phyloP scores from a whole-genome alignment of 1,140 invertebrate species.

The Drosophila azteca region DNA sequence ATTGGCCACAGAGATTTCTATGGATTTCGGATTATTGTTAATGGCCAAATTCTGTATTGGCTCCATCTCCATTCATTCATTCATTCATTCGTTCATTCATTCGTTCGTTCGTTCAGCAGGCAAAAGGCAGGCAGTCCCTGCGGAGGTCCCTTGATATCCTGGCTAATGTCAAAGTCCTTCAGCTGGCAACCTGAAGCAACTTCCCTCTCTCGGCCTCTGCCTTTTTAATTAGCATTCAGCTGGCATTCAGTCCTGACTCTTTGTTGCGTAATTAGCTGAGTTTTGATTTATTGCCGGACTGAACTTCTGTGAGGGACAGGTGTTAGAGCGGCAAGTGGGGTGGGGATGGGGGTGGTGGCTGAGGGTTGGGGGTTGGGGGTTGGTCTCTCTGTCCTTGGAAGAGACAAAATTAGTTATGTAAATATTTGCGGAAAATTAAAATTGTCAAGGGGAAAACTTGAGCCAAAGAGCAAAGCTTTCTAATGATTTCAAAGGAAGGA shows the following conservation, averaged over 20 bases:
- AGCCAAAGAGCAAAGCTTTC: slow-evolving; percentile 54
- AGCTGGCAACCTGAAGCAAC: background rate
- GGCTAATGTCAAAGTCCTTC: slow-evolving; percentile 39
- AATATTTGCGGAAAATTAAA: slow-evolving; percentile 77
- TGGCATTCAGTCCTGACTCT: slow-evolving; percentile 70
- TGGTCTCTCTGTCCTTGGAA: background rate
- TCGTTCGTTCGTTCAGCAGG: slow-evolving; percentile 42
- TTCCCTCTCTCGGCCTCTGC: background rate
- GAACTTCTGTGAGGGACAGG: slow-evolving; percentile 40
- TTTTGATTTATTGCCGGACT: slow-evolving; percentile 76
- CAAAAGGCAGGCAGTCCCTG: slow-evolving; percentile 23
- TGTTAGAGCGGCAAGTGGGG: slow-evolving; percentile 1
- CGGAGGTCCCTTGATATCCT: background rate
- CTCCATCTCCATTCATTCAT: slow-evolving; percentile 41
- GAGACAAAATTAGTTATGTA: slow-evolving; percentile 64
- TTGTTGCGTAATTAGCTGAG: slow-evolving; percentile 82
- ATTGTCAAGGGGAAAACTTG: slow-evolving; percentile 63
- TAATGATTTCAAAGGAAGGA: slow-evolving; percentile 25
- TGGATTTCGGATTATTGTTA: slow-evolving; percentile 73
- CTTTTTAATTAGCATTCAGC: slow-evolving; percentile 71
- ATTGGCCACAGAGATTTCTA: slow-evolving; percentile 72
- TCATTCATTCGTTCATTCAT: slow-evolving; percentile 49
- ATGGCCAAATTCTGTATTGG: slow-evolving; percentile 65
- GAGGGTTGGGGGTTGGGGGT: too few relatives aligned
- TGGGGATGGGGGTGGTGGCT: background rate